Conservation (phyloP, 2,113 vertebrate genomes). For the Trichechus manatus region DNA sequence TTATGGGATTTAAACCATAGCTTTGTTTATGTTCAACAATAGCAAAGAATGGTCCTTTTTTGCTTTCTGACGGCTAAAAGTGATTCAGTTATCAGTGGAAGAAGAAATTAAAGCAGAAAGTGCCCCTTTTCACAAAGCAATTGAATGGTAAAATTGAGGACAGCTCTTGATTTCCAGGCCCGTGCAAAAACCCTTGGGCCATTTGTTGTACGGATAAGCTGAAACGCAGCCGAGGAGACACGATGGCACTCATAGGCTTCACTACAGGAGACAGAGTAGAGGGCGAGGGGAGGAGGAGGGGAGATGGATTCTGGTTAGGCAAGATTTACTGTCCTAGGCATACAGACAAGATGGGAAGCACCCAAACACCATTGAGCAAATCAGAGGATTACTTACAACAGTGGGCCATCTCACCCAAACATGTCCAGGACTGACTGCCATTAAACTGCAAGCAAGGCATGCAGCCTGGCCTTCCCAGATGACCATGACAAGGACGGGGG, state of each 20-base stretch:
- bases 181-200: background rate
- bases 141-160: background rate
- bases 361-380: background rate
- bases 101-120: background rate
- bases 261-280: background rate
- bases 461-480: background rate
- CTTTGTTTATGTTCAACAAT: background rate
- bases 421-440: background rate
- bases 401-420: background rate
- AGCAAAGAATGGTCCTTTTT: background rate
- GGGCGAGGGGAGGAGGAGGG: background rate
- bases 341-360: background rate
- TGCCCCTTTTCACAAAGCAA: background rate
- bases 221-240: background rate
- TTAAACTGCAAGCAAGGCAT: background rate
- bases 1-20: background rate
- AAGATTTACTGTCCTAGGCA: constrained; percentile 59
- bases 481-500: background rate
- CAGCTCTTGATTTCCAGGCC: background rate
- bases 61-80: background rate
- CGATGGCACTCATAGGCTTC: background rate
- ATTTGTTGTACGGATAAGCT: background rate
- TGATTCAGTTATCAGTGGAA: background rate
- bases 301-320: background rate
- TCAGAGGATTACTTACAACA: background rate